These are phyloP conservation scores for Drosophila neocordata DNA, from an alignment of 1,140 invertebrate species.

Conservation along the genomic window DNA sequence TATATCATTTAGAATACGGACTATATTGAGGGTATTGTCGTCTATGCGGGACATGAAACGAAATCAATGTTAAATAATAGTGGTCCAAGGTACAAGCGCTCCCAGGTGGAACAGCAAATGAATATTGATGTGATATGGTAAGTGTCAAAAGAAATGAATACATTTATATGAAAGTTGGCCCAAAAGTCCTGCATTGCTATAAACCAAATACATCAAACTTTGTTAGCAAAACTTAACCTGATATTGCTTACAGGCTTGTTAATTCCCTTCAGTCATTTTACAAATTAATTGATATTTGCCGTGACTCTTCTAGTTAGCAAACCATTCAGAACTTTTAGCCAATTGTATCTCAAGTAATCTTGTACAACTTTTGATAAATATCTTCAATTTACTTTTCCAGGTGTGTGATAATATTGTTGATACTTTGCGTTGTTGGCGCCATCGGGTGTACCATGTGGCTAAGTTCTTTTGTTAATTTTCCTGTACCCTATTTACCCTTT, in stretches of 20 bases:
- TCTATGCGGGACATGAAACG: slow-evolving; percentile 98
- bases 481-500: slow-evolving; percentile 86
- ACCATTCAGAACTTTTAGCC: no score
- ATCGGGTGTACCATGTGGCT: slow-evolving; percentile 95
- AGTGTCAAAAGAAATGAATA: slow-evolving; percentile 16
- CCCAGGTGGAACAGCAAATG: slow-evolving; percentile 95
- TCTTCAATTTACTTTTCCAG: slow-evolving; percentile 26
- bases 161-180: not conserved
- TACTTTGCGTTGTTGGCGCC: slow-evolving; percentile 95
- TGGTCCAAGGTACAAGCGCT: slow-evolving; percentile 97
- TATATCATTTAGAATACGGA: slow-evolving; percentile 82
- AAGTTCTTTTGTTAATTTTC: slow-evolving; percentile 83
- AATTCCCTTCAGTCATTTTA: no score
- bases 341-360: slow-evolving; percentile 1
- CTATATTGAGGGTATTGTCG: slow-evolving; percentile 97
- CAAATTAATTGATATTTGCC: no score
- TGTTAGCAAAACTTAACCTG: no score
- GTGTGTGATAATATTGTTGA: slow-evolving; percentile 95
- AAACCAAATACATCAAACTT: no score
- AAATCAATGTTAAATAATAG: slow-evolving; percentile 99
- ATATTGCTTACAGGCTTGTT: no score
- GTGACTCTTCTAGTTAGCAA: no score
- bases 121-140: slow-evolving; percentile 97
- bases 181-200: no score
- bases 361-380: not conserved